Percentiles rank a stretch among this genome's conserved stretches.
These are phyloP conservation scores for Tipula vernalis DNA, from an alignment of 2,888 invertebrate genomes.

Conservation along the genomic window DNA sequence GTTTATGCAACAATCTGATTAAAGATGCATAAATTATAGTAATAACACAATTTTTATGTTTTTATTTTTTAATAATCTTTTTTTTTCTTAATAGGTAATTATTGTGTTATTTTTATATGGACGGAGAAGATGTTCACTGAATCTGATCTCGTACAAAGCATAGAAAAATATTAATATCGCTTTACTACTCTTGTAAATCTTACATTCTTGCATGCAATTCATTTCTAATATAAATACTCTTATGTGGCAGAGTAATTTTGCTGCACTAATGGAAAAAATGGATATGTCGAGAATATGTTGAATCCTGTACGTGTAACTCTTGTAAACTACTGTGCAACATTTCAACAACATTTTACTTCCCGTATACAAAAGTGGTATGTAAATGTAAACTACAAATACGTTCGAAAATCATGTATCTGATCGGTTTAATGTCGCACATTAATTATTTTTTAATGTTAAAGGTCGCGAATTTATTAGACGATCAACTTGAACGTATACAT, in stretches of 20 bases:
- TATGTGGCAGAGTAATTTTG: neutral
- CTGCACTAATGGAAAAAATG: neutral
- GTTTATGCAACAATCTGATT: neutral
- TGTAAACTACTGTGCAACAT: neutral
- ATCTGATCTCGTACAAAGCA: neutral
- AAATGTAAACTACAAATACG: neutral
- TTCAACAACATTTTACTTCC: neutral
- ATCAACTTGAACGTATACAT: neutral
- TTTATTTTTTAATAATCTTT: neutral
- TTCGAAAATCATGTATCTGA: neutral
- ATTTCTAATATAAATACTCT: too few relatives aligned
- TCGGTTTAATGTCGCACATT: neutral
- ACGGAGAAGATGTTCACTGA: neutral
- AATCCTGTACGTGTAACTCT: neutral
- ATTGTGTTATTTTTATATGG: neutral
- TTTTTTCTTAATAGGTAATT: neutral
- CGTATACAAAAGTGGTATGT: neutral
- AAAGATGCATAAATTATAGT: neutral
- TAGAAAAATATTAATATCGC: neutral
- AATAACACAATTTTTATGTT: neutral
- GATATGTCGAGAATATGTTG: neutral
- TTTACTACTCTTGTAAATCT: neutral
- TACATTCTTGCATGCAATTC: neutral
- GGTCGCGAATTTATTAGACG: neutral
- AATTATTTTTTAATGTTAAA: neutral